Base-by-base conservation (phyloP, 2,797 vertebrate genomes). In the Glyptemys insculpta region DNA sequence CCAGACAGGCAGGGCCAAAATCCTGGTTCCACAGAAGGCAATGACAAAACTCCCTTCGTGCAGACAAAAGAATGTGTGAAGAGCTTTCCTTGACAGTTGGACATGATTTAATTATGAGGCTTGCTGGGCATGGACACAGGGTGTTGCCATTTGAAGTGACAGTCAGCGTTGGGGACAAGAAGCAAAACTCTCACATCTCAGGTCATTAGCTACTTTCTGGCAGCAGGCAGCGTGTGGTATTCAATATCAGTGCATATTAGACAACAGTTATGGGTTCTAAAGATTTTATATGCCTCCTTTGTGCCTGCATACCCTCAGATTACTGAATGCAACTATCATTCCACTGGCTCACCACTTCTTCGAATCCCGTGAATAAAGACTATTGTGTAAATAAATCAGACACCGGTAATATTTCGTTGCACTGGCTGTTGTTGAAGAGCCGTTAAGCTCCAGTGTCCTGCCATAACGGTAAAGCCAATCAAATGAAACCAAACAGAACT, bases 31-130 rank as follows among this genome's bases (percentile, higher is more conserved):
- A 15, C 23, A 25, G 41, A 41, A 23, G 19, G 10, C 59, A 56
- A n/a, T 88, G 90, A 54, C 83, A 90, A 8, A 90, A 89, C 27
- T 8, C 29, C 54, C 95, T 95, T 52, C 29, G 65, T 81, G 90
- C 84, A 96, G 86, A 52, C 96, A 86, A 97, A 97, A 94, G 80
- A 91, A 89, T 92, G 85, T 96, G 96, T 96, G 92, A 96, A 96
- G 90, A 96, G 96, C 96, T 95, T 97, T 97, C 79, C 93, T 57
- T 97, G 97, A 96, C 96, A 95, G 98, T 93, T 94, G 97, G 97
- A 94, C 95, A 97, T 97, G 95, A 96, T 97, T 97, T 97, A 97
- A 97, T 97, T 97, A 97, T 95, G 97, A 88, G 86, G 68, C 90
- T 97, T 94, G 95, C 96, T 96, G 97, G 96, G 97, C 93, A 95